Percentiles rank a stretch among this genome's conserved stretches.
Conservation (phyloP, 2,113 vertebrate genomes). For the Apus apus region DNA sequence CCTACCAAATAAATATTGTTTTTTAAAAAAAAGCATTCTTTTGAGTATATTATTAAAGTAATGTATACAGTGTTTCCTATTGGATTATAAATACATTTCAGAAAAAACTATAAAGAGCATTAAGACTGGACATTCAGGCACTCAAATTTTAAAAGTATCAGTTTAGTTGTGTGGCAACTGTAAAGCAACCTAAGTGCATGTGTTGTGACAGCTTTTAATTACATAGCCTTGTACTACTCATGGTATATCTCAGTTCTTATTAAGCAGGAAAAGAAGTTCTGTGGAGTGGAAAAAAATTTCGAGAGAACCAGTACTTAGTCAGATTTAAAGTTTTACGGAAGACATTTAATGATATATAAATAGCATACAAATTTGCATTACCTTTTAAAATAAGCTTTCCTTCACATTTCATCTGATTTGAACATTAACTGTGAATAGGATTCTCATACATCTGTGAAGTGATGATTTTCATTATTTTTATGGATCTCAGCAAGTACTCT, state of each 20-base stretch:
- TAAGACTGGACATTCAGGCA: background rate
- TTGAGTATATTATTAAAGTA: background rate
- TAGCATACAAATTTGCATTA: background rate
- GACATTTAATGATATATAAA: background rate
- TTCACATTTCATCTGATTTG: background rate
- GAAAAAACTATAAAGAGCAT: background rate
- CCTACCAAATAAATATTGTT: background rate
- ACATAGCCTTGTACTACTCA: background rate
- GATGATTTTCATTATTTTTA: background rate
- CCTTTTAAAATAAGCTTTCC: background rate
- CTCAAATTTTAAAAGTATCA: background rate
- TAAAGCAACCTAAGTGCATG: background rate
- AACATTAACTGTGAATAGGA: background rate
- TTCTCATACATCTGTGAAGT: background rate
- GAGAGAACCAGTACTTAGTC: background rate
- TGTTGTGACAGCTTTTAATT: background rate
- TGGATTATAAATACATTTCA: background rate
- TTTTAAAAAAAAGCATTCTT: background rate
- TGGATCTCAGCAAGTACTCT: background rate
- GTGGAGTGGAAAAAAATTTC: background rate
- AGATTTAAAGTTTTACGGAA: background rate
- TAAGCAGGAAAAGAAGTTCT: background rate
- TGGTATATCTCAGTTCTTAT: background rate
- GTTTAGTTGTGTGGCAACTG: background rate
- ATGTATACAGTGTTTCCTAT: background rate